Base-by-base conservation (phyloP, 1,140 invertebrate species). In the Euglossa dilemma region DNA sequence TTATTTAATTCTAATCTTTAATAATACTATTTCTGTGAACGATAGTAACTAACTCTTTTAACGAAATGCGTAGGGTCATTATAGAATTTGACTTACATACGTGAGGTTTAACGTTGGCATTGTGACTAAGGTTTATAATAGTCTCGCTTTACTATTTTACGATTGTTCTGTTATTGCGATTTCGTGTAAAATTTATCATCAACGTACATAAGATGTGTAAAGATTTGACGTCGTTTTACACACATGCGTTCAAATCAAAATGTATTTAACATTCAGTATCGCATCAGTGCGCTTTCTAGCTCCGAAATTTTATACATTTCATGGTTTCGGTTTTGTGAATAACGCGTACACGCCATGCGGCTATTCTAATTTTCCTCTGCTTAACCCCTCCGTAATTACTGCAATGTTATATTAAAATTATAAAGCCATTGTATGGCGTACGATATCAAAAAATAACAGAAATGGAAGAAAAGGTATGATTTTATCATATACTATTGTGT, bases 401-500 rank as follows among this genome's bases (percentile, higher is more conserved):
- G 36, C 50, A 54, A 83, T 79, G 80, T 85, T 87, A 74, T 66
- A 47, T 77, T 88, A 80, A 85, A 76, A 88, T 71, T 85, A 85
- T 85, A 85, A 88, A 85, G 79, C 61, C 79, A 89, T 89, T 64
- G 87, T 77, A 88, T 85, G 86, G 67, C 57, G 61, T 88, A 80
- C 64, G 76, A 81, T 85, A 87, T 88, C 59, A 88, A 89, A 73
- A 78, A 56, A 28, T 76, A 76, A 83, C 50, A 80, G 43, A 84
- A 45, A 45, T 45, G 71, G 80, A 66, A 67, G 36, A 67, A 28
- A 67, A 74, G 79, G 52, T 79, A 88, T 79, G 79, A 84, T 72
- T 82, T 88, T 87, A 89, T 70, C 78, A 87, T 90, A 83, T 91
- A 90, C 72, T 91, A 91, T 87, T 89, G 84, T 91, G 90, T 91